phyloP scores from a whole-genome alignment of 2,113 vertebrate species.

The Geococcyx californianus region DNA sequence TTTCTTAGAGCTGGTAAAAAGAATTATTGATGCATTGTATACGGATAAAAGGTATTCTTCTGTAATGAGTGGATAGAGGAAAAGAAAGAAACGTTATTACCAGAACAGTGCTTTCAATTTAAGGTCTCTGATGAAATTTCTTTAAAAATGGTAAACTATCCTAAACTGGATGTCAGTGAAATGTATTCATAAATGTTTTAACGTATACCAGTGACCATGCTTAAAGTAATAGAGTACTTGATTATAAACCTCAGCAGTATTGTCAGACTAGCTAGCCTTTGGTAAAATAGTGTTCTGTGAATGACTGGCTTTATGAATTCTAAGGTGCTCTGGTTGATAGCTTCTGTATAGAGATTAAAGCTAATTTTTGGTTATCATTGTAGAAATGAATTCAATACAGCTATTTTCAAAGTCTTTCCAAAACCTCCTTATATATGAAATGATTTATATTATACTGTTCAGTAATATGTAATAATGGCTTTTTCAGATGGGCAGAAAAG shows the following conservation, averaged over 20 bases:
- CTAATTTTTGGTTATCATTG: background rate
- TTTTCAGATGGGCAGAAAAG: background rate
- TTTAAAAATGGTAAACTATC: background rate
- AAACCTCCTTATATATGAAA: background rate
- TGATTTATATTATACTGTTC: background rate
- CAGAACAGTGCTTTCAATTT: background rate
- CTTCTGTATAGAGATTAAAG: background rate
- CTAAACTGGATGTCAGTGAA: background rate
- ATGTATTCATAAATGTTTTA: background rate
- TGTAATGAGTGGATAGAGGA: background rate
- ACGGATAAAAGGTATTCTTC: background rate
- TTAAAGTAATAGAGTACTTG: background rate
- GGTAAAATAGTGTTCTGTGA: background rate
- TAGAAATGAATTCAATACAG: background rate
- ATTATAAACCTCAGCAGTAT: background rate
- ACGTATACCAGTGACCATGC: background rate
- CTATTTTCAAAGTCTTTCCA: background rate
- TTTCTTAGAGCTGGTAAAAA: background rate
- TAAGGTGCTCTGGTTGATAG: background rate
- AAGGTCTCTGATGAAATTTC: background rate
- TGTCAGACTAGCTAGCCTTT: background rate
- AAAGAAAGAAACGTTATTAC: background rate
- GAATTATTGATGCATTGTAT: background rate
- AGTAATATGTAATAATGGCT: background rate
- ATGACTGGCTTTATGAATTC: background rate